These are phyloP conservation scores for Spodoptera frugiperda DNA, from an alignment of 1,140 invertebrate genomes.

Conservation along the genomic window DNA sequence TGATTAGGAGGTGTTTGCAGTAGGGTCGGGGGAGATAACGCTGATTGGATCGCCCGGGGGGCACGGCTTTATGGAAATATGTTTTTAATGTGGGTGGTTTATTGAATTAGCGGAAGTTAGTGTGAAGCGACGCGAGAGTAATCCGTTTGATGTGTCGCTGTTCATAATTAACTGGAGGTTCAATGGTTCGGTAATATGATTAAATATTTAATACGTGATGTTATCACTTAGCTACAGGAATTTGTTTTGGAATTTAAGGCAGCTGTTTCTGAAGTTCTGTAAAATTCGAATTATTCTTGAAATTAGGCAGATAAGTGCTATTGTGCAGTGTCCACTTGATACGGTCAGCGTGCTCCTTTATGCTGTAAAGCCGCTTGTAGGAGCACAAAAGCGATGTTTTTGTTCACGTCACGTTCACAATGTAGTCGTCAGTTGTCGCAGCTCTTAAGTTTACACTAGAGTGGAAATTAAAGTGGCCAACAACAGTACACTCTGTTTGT, in stretches of 20 bases:
- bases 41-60: slow-evolving; percentile 79
- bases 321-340: slow-evolving; percentile 70
- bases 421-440: slow-evolving; percentile 71
- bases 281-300: not conserved
- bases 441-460: slow-evolving; percentile 83
- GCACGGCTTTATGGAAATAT: slow-evolving; percentile 80
- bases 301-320: slow-evolving; percentile 47
- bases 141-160: slow-evolving; percentile 69
- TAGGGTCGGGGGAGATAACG: slow-evolving; percentile 79
- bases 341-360: slow-evolving; percentile 58
- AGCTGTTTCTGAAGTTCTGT: not conserved
- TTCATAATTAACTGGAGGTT: slow-evolving; percentile 59
- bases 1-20: slow-evolving; percentile 84
- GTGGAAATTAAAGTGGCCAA: slow-evolving; percentile 82
- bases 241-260: slow-evolving; percentile 22
- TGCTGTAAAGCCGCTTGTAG: slow-evolving; percentile 62
- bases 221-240: slow-evolving; percentile 37
- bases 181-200: slow-evolving; percentile 56
- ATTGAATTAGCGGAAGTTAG: slow-evolving; percentile 80
- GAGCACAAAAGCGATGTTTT: slow-evolving; percentile 70
- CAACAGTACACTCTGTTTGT: slow-evolving; percentile 74
- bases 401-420: slow-evolving; percentile 68
- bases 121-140: slow-evolving; percentile 73
- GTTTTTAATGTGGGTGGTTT: slow-evolving; percentile 84
- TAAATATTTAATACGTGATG: slow-evolving; percentile 35